A percentile compares a stretch with the other conserved stretches of the same genome.
These are phyloP conservation scores for Thunnus albacares DNA, from an alignment of 2,797 vertebrate genomes.

Conservation along the genomic window DNA sequence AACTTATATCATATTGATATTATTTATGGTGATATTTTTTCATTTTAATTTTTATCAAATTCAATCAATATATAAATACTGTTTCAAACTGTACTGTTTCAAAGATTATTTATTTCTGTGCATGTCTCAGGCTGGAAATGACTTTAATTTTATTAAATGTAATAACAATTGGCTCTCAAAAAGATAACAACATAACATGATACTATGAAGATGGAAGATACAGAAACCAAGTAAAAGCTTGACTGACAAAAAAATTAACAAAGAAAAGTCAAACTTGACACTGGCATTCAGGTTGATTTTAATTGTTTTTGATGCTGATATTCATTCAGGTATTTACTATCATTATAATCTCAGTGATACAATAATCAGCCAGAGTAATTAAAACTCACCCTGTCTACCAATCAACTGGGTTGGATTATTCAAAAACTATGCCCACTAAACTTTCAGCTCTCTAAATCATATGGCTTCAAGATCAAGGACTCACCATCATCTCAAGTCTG, in stretches of 20 bases:
- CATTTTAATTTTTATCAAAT: background rate
- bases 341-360: background rate
- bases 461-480: conserved; percentile 56
- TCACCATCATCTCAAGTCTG: conserved; percentile 51
- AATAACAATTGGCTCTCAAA: conserved; percentile 7
- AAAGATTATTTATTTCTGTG: too few relatives aligned
- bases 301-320: background rate
- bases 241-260: background rate
- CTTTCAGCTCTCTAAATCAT: conserved; percentile 18
- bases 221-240: background rate
- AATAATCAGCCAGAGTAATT: conserved; percentile 3
- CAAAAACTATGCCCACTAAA: background rate
- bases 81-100: background rate
- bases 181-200: background rate
- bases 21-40: too few relatives aligned
- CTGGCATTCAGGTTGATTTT: background rate
- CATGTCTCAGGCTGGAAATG: background rate
- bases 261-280: background rate
- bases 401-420: background rate
- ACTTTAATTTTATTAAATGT: background rate
- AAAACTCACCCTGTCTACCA: conserved; percentile 12
- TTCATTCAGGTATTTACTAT: background rate
- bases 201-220: background rate
- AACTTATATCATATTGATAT: background rate
- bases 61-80: background rate